Conservation (phyloP, 1,140 invertebrate species). For the Medauroidea extradentata region DNA sequence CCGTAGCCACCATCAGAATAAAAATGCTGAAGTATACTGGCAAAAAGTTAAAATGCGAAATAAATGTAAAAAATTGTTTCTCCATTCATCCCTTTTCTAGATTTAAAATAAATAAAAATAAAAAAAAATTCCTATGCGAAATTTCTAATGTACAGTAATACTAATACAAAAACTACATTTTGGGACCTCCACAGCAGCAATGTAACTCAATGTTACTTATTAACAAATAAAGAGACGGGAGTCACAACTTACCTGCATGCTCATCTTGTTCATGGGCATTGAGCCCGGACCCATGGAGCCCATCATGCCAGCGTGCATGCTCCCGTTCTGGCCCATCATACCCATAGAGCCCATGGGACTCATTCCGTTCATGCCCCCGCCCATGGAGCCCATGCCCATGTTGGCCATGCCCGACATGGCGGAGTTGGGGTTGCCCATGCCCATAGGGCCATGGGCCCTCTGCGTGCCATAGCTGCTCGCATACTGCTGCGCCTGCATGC, state of each 20-base stretch:
- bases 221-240: too few species aligned
- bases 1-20: too few species aligned
- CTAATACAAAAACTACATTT: too few species aligned
- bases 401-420: slow-evolving; percentile 28
- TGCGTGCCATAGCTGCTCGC: slow-evolving; percentile 51
- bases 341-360: slow-evolving; percentile 57
- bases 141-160: too few species aligned
- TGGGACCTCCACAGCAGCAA: too few species aligned
- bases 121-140: too few species aligned
- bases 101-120: too few species aligned
- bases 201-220: too few species aligned
- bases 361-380: slow-evolving; percentile 35
- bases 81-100: too few species aligned
- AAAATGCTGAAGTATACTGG: too few species aligned
- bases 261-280: slow-evolving; percentile 46
- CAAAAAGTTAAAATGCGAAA: too few species aligned
- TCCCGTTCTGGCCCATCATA: slow-evolving; percentile 53
- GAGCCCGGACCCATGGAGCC: slow-evolving; percentile 27
- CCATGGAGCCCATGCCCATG: slow-evolving; percentile 31
- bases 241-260: slow-evolving; percentile 56
- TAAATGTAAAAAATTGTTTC: too few species aligned
- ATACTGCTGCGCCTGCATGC: slow-evolving; percentile 44
- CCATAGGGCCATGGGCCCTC: slow-evolving; percentile 46
- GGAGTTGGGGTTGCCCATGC: slow-evolving; percentile 44
- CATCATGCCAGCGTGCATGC: slow-evolving; percentile 60